Percentiles rank a stretch among this genome's conserved stretches.
These are phyloP conservation scores for Scyliorhinus canicula DNA, from an alignment of 2,797 vertebrate genomes.

Conservation along the genomic window DNA sequence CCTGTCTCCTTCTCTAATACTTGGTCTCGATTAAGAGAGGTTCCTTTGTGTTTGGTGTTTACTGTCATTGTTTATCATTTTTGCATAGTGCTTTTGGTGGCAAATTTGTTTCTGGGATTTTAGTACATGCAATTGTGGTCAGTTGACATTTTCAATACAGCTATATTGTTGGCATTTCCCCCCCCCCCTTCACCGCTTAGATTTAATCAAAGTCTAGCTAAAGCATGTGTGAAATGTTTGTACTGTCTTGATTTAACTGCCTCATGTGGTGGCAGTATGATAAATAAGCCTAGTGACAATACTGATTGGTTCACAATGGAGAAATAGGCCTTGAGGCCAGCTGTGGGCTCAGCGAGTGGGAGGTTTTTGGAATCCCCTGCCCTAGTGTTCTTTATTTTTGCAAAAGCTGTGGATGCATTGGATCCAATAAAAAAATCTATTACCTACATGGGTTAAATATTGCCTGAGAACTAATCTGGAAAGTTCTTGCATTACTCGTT, in stretches of 20 bases:
- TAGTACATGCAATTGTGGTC: neutral
- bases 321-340: neutral
- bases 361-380: neutral
- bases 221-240: neutral
- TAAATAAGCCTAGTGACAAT: neutral
- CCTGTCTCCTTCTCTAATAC: too few relatives aligned
- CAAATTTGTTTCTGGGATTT: neutral
- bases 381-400: neutral
- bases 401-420: neutral
- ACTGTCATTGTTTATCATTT: neutral
- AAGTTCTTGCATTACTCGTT: neutral
- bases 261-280: neutral
- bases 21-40: neutral
- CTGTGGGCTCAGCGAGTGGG: neutral
- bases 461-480: neutral
- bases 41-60: neutral
- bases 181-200: neutral
- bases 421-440: neutral
- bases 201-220: neutral
- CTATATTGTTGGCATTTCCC: neutral
- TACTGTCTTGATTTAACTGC: neutral
- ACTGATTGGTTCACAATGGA: neutral
- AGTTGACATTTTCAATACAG: neutral
- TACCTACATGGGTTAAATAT: neutral
- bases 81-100: neutral